Evolutionary conservation across 2,888 invertebrate species (phyloP), one percentile per base, ranked within the genome.

Genomic region (Chloroclysta siterata): DNA sequence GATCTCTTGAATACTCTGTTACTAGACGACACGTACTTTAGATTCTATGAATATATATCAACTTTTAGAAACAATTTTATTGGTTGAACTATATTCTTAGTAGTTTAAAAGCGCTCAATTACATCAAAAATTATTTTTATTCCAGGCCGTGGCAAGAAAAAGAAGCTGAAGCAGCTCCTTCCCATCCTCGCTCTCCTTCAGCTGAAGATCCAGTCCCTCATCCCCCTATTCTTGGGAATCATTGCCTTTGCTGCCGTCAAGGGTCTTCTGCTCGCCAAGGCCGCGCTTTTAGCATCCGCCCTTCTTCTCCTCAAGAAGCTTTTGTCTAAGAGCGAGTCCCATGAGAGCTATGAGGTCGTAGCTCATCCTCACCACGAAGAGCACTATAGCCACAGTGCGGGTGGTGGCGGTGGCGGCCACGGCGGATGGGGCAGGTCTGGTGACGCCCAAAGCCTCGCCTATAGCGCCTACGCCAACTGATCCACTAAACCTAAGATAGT

Each of bases 161-260:
- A 96, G 94, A 94, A 95, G 88, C 93, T 96, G 87, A 96, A 96
- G 93, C 95, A 95, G 78, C 94, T 97, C 77, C 83, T 96, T 82
- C 96, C 96, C 48, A 94, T 97, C 83, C 93, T 97, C 75, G 93
- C 97, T 77, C 94, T 97, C 62, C 92, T 97, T 81, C 96, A 97
- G 81, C 88, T 97, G 84, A 97, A 97, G 93, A 95, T 93, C 75
- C 96, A 96, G 71, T 95, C 96, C 36, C 93, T 97, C 69, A 95
- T 97, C 75, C 97, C 97, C 36, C 89, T 97, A 72, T 95, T 96
- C 77, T 94, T 97, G 63, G 97, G 88, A 44, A 85, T 93, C 79
- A 94, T 97, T 77, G 97, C 97, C 59, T 93, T 97, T 69, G 94
- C 97, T 51, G 97, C 97, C 47, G 94, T 97, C 94, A 97, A 97